phyloP scores from a whole-genome alignment of 2,113 vertebrate species.

The Eleginops maclovinus region DNA sequence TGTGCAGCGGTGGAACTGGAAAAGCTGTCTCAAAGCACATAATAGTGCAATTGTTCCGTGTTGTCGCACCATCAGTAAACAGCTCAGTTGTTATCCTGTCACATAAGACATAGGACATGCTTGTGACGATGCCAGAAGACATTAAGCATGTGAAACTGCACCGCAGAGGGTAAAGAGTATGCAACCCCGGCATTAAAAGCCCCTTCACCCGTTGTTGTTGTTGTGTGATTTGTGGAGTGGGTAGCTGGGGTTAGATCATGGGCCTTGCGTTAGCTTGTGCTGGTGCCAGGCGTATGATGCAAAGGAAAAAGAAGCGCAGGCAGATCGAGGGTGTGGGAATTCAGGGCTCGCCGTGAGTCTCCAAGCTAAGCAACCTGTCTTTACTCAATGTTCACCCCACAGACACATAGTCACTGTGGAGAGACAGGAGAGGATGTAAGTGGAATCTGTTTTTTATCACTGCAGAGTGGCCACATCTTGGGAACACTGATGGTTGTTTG shows the following conservation, averaged over 20 bases:
- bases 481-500: constrained; percentile 47
- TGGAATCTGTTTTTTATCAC: constrained; percentile 73
- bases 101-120: constrained; percentile 64
- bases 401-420: constrained; percentile 49
- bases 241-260: constrained; percentile 66
- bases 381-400: constrained; percentile 67
- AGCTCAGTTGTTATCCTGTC: constrained; percentile 66
- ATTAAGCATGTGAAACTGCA: constrained; percentile 66
- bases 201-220: constrained; percentile 53
- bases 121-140: constrained; percentile 61
- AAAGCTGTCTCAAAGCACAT: constrained; percentile 47
- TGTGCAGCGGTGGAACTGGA: constrained; percentile 22
- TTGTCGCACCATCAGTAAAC: constrained; percentile 64
- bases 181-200: constrained; percentile 61
- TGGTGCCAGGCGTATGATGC: constrained; percentile 71
- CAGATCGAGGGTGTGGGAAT: constrained; percentile 73
- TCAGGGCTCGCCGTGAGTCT: constrained; percentile 50
- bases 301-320: constrained; percentile 66
- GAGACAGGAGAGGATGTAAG: constrained; percentile 61
- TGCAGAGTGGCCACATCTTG: constrained; percentile 35
- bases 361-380: constrained; percentile 72
- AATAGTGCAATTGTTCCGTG: constrained; percentile 57
- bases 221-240: constrained; percentile 71
- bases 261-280: constrained; percentile 43
- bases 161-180: constrained; percentile 54